These are phyloP conservation scores for Erythrolamprus reginae DNA, from an alignment of 2,113 vertebrate species.

Conservation along the genomic window DNA sequence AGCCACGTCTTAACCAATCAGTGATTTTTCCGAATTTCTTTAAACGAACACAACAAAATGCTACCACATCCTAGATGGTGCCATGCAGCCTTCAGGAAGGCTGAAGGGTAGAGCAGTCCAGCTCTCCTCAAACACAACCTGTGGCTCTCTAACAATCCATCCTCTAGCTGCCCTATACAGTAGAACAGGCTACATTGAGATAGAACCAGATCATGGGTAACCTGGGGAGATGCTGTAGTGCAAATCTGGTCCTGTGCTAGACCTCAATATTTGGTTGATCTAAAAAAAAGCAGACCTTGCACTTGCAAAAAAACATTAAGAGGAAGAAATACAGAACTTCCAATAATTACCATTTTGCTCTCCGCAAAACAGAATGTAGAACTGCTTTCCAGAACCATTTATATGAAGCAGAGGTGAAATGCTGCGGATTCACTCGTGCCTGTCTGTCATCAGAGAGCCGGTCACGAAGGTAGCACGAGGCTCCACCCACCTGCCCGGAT, in stretches of 20 bases:
- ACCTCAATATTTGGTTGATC: neutral
- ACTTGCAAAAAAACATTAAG: neutral
- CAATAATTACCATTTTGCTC: neutral
- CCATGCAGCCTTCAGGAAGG: neutral
- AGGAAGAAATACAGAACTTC: neutral
- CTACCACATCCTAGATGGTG: too few relatives aligned
- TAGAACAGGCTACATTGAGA: neutral
- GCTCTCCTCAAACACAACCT: neutral
- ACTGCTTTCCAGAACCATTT: neutral
- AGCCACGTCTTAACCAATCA: too few relatives aligned
- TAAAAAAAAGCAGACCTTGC: neutral
- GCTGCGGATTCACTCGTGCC: too few relatives aligned
- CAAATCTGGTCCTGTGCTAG: neutral
- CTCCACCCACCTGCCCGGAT: too few relatives aligned
- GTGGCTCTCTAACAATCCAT: neutral
- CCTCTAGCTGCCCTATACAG: neutral
- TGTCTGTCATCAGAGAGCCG: too few relatives aligned
- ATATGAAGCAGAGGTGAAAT: too few relatives aligned
- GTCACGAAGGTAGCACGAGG: too few relatives aligned
- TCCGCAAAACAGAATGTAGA: neutral
- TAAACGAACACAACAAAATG: too few relatives aligned
- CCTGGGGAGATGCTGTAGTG: neutral
- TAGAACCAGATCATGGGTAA: neutral
- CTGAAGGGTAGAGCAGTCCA: neutral
- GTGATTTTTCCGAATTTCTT: too few relatives aligned